Conservation (phyloP, 1,140 invertebrate genomes). For the Holotrichia oblita region DNA sequence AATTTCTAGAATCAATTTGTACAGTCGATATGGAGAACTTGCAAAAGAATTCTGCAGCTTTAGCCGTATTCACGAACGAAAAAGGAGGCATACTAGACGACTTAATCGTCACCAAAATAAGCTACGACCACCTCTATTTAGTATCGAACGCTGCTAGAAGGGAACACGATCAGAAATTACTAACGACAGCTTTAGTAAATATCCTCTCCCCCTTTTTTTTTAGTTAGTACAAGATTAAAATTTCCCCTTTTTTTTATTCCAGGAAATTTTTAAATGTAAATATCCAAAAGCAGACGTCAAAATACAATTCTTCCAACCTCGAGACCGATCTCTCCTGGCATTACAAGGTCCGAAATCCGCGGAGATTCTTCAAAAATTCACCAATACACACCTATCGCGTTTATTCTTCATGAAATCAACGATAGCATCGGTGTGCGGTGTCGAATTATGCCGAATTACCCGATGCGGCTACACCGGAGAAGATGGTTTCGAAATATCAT, state of each 20-base stretch:
- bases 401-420: constrained; percentile 91
- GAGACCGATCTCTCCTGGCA: constrained; percentile 85
- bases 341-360: constrained; percentile 90
- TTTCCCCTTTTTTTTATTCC: background rate
- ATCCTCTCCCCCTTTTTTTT: background rate
- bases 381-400: constrained; percentile 70
- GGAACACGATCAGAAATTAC: constrained; percentile 71
- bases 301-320: constrained; percentile 77
- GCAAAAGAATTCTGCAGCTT: constrained; percentile 70
- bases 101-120: constrained; percentile 92
- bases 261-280: constrained; percentile 67
- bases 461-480: constrained; percentile 98
- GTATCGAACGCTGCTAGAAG: constrained; percentile 95
- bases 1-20: constrained; percentile 86
- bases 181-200: constrained; percentile 67
- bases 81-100: constrained; percentile 97
- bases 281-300: constrained; percentile 76
- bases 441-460: constrained; percentile 82
- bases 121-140: constrained; percentile 82
- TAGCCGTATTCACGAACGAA: constrained; percentile 94
- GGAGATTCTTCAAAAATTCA: constrained; percentile 73
- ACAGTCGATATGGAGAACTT: constrained; percentile 84
- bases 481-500: constrained; percentile 97
- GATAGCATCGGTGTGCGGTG: constrained; percentile 74
- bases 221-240: too few relatives aligned